phyloP scores from a whole-genome alignment of 2,888 invertebrate genomes.

The Nyleta sp. region DNA sequence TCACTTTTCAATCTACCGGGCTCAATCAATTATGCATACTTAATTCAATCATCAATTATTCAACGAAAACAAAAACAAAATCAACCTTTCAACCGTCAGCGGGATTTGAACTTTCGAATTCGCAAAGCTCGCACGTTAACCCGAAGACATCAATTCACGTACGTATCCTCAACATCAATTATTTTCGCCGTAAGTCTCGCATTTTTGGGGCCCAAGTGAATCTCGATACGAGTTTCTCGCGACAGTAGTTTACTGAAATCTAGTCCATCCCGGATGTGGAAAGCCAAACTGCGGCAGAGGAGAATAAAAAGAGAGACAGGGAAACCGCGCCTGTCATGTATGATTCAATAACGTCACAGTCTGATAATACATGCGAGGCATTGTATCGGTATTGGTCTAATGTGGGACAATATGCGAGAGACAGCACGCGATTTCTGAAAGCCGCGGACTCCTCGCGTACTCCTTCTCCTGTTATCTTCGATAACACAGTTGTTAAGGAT shows the following conservation, averaged over 20 bases:
- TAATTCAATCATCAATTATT: too few relatives aligned
- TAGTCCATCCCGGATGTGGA: constrained; percentile 48
- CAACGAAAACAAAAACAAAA: too few relatives aligned
- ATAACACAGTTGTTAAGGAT: constrained; percentile 55
- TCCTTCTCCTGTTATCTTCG: constrained; percentile 48
- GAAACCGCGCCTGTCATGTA: constrained; percentile 50
- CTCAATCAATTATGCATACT: neutral
- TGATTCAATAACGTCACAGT: constrained; percentile 67
- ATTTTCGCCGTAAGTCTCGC: too few relatives aligned
- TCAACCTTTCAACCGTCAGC: too few relatives aligned
- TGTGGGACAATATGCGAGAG: constrained; percentile 66
- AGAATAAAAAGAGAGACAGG: constrained; percentile 4
- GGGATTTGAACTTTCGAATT: too few relatives aligned
- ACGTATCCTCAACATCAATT: too few relatives aligned
- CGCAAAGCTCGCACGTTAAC: too few relatives aligned
- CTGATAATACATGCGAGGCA: constrained; percentile 66
- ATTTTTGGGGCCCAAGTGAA: too few relatives aligned
- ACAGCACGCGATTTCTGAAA: constrained; percentile 71
- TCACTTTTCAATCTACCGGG: constrained; percentile 28
- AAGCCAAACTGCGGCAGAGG: neutral
- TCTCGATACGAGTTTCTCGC: neutral
- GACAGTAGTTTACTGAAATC: constrained; percentile 29
- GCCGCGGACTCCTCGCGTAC: constrained; percentile 51
- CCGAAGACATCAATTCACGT: too few relatives aligned
- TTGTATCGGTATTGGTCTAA: constrained; percentile 57